Percentiles rank a stretch among this genome's conserved stretches.
phyloP scores from a whole-genome alignment of 2,797 vertebrate genomes.

The Sebastes kiyomatsui region DNA sequence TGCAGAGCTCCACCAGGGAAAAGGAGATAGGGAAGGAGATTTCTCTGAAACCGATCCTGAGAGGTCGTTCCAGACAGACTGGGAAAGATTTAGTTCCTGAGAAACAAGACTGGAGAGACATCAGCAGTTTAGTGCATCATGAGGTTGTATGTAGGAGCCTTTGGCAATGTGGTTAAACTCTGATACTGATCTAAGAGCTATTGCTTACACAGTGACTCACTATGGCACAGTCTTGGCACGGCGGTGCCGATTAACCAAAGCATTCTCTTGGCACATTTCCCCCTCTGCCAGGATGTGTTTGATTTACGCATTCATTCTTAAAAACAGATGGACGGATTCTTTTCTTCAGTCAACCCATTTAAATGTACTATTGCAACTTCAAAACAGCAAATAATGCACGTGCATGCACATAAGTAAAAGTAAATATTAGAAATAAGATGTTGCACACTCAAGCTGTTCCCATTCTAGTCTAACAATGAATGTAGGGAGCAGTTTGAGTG shows the following conservation, averaged over 20 bases:
- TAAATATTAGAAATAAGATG: not conserved
- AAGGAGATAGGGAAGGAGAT: constrained; percentile 38
- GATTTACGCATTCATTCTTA: constrained; percentile 15
- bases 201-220: constrained; percentile 38
- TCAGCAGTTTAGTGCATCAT: not conserved
- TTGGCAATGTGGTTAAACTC: constrained; percentile 17
- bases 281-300: constrained; percentile 14
- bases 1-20: constrained; percentile 19
- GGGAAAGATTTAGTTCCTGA: constrained; percentile 7
- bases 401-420: not conserved
- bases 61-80: constrained; percentile 20
- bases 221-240: constrained; percentile 24
- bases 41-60: constrained; percentile 45
- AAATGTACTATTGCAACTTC: not conserved
- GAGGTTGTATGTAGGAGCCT: not conserved
- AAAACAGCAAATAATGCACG: not conserved
- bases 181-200: constrained; percentile 39
- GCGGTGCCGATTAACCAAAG: not conserved
- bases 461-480: not conserved
- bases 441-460: not conserved
- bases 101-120: not conserved
- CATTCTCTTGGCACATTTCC: constrained; percentile 11
- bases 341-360: not conserved
- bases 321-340: not conserved
- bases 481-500: not conserved